Base-by-base conservation (phyloP, 2,113 vertebrate genomes). In the Trichomycterus rosablanca region DNA sequence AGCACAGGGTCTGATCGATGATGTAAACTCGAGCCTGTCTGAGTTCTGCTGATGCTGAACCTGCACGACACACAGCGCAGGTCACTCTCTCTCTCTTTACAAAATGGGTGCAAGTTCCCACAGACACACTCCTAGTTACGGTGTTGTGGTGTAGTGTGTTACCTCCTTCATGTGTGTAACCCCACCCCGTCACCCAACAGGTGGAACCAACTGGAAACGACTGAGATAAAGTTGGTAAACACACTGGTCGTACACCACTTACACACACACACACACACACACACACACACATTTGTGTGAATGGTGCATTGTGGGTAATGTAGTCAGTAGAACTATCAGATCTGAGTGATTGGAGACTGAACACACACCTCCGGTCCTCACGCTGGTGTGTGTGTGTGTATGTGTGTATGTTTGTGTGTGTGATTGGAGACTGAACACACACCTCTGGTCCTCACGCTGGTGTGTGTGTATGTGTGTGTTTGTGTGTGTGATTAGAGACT, bases 101-200 rank as follows among this genome's bases (percentile, higher is more conserved):
- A n/a, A n/a, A n/a, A n/a, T n/a, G n/a, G n/a, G n/a, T n/a, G n/a
- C 20, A 42, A 30, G 39, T 34, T 39, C 39, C 22, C 32, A 35
- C 19, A 20, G 15, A 23, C 6, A 23, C n/a, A n/a, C 19, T 14
- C 1, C 14, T 18, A 35, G 0, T 50, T 23, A 23, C 1, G n/a
- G 14, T 11, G 20, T 34, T 24, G 19, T 18, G 28, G 10, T 5
- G 28, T 10, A 24, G 45, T 18, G 42, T 15, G 12, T 37, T 78
- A 89, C 88, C 87, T 57, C 74, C 61, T 72, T 89, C 86, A 0
- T 45, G 15, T 8, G 71, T 37, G 18, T 75, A 77, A 22, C 88
- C 88, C 88, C 88, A 89, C 37, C 88, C 87, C 26, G 82, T 87
- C 57, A 89, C 83, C 87, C 85, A 88, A 28, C 88, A 89, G 30